A percentile compares a stretch with the other conserved stretches of the same genome.
phyloP scores from a whole-genome alignment of 1,140 invertebrate genomes.

The Mya arenaria region DNA sequence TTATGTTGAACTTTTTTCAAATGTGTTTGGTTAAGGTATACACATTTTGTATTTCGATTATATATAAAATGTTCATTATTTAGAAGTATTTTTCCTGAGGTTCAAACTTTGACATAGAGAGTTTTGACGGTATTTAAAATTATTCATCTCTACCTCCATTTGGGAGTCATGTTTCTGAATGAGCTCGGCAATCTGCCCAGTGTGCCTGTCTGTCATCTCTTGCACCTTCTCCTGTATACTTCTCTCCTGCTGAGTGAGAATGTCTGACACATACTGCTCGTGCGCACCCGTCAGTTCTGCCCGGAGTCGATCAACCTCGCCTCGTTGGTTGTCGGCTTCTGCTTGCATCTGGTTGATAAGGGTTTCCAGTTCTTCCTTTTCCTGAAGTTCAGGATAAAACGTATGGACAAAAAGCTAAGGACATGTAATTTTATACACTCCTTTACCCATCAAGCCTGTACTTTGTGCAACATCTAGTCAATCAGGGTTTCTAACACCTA shows the following conservation, averaged over 20 bases:
- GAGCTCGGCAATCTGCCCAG: conserved; percentile 63
- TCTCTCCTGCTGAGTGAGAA: conserved; percentile 49
- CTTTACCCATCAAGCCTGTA: too few species aligned
- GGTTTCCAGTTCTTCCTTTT: conserved; percentile 66
- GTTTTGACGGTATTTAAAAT: too few species aligned
- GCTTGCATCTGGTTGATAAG: conserved; percentile 61
- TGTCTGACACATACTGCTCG: conserved; percentile 45
- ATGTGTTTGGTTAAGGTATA: too few species aligned
- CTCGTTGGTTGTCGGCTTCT: conserved; percentile 53
- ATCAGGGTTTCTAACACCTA: too few species aligned
- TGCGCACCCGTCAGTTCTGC: conserved; percentile 57
- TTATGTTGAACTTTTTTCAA: too few species aligned
- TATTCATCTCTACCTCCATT: conserved; percentile 55
- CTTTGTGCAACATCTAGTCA: too few species aligned
- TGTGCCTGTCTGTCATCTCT: conserved; percentile 64
- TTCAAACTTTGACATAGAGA: too few species aligned
- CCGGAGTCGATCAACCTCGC: too few species aligned
- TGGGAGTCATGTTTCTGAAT: conserved; percentile 66
- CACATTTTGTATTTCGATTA: too few species aligned
- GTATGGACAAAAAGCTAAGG: neutral
- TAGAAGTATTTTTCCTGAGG: too few species aligned
- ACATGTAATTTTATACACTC: too few species aligned
- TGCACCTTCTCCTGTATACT: conserved; percentile 61
- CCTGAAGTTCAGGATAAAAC: conserved; percentile 61
- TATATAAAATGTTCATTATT: too few species aligned